Evolutionary conservation across 2,113 vertebrate genomes (phyloP).

Genomic region (Pangasianodon gigas): DNA sequence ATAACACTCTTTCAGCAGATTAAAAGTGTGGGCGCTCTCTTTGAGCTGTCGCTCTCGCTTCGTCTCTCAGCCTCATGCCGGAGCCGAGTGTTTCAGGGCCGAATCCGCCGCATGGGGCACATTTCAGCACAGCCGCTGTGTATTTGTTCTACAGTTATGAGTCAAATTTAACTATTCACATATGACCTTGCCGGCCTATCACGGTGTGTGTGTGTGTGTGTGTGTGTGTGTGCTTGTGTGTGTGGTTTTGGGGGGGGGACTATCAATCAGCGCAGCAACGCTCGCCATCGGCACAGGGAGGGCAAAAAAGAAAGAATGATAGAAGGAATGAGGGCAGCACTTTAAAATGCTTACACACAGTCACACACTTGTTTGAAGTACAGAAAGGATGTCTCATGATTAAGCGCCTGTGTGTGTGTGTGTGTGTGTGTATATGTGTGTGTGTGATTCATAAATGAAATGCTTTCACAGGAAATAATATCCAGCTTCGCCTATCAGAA

Average conservation of each 20-base stretch:
- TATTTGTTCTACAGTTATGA: conserved; percentile 58
- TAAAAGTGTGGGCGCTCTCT: conserved; percentile 39
- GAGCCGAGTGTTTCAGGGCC: neutral
- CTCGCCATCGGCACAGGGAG: conserved; percentile 22
- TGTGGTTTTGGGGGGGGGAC: conserved; percentile 23
- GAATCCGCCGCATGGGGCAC: conserved; percentile 31
- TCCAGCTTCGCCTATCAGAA: neutral
- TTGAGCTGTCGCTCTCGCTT: conserved; percentile 22
- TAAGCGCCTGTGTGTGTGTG: neutral
- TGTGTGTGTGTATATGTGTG: neutral
- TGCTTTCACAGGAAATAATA: neutral
- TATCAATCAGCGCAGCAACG: conserved; percentile 49
- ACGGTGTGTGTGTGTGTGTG: neutral
- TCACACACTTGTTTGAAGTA: conserved; percentile 28
- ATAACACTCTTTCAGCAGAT: conserved; percentile 48
- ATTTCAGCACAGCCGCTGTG: conserved; percentile 48
- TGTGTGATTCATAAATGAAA: neutral
- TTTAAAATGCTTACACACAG: conserved; percentile 39
- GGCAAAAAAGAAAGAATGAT: conserved; percentile 15
- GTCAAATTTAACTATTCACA: conserved; percentile 58
- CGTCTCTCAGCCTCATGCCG: neutral
- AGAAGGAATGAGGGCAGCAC: conserved; percentile 40
- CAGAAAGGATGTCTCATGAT: conserved; percentile 10
- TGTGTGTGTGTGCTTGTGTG: conserved; percentile 15
- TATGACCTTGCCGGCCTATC: conserved; percentile 50